Evolutionary conservation across 92 coral and sea anemone genomes (phyloP), one percentile per base, ranked within the genome.

Genomic region (Umimayanthus chanpuru): DNA sequence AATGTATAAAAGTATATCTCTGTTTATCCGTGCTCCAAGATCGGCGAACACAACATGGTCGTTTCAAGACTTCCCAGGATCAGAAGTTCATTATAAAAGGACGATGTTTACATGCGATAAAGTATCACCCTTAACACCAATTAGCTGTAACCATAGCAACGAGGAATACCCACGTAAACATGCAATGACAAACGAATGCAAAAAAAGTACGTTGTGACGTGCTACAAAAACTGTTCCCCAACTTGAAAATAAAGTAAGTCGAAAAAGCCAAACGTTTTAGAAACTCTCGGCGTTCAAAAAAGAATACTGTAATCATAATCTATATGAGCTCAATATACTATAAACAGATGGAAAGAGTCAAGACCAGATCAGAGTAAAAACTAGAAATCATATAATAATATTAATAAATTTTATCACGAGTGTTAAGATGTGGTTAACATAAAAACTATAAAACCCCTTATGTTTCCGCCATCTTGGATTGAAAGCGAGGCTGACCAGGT

Each of bases 141-240:
- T 23, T 23, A 83, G 64, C 41, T 38, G 87, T 47, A 25, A 70
- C 87, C 55, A 82, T 68, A 28, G 76, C 58, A 70, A 82, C 65
- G 30, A 82, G 30, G 74, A 32, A 47, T 28, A 43, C 67, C 78
- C 78, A 83, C 77, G 78, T 83, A 83, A 83, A 83, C 78, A 83
- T 83, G 87, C 78, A 70, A 83, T 44, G 49, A 55, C 40, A 83
- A 83, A 83, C 78, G 87, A 83, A 83, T 83, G 87, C 64, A 83
- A 83, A 83, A 83, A 83, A 82, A 16, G 44, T 36, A 43, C 68
- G 68, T 61, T 40, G 25, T 75, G 50, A 39, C 44, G 79, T 75
- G 79, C 79, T 39, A 36, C 28, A 75, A 75, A 75, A 74, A 41
- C 9, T 23, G 82, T 83, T 43, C 32, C 67, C 77, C 28, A 43